A percentile compares a stretch with the other conserved stretches of the same genome.
These are phyloP conservation scores for Tubulanus polymorphus DNA, from an alignment of 2,888 invertebrate species.

Conservation along the genomic window DNA sequence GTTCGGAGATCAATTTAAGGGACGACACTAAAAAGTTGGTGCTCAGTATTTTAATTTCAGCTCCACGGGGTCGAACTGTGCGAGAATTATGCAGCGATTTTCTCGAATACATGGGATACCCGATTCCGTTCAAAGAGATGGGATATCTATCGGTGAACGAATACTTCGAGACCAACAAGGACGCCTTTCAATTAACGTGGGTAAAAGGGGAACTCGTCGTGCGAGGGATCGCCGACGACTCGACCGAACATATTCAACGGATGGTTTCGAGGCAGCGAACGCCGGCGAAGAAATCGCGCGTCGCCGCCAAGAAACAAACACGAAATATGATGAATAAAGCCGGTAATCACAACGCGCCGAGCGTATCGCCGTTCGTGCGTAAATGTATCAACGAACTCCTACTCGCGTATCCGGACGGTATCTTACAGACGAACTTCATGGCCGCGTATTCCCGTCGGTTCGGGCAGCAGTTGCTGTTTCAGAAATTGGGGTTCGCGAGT, in stretches of 20 bases:
- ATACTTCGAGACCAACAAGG: slow-evolving; percentile 28
- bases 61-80: slow-evolving; percentile 31
- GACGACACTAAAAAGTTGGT: slow-evolving; percentile 29
- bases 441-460: slow-evolving; percentile 25
- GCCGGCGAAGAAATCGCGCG: slow-evolving; percentile 23
- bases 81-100: slow-evolving; percentile 31
- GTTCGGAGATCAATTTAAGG: too few relatives aligned
- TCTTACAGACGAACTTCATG: slow-evolving; percentile 25
- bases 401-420: slow-evolving; percentile 23
- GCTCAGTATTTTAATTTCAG: slow-evolving; percentile 31
- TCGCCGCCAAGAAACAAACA: too few relatives aligned
- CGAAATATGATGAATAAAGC: too few relatives aligned
- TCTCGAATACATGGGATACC: slow-evolving; percentile 26
- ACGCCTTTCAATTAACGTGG: slow-evolving; percentile 26
- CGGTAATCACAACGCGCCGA: too few relatives aligned
- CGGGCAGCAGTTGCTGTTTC: slow-evolving; percentile 24
- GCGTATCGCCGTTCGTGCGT: slow-evolving; percentile 13
- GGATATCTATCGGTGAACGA: slow-evolving; percentile 31
- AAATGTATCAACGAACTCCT: slow-evolving; percentile 26
- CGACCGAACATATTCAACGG: slow-evolving; percentile 32
- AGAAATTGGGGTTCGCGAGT: slow-evolving; percentile 25
- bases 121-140: slow-evolving; percentile 27
- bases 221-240: slow-evolving; percentile 26
- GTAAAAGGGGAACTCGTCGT: slow-evolving; percentile 28
- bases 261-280: slow-evolving; percentile 34